These are phyloP conservation scores for Phalacrocorax pelagicus DNA, from an alignment of 2,113 vertebrate genomes.

Conservation along the genomic window DNA sequence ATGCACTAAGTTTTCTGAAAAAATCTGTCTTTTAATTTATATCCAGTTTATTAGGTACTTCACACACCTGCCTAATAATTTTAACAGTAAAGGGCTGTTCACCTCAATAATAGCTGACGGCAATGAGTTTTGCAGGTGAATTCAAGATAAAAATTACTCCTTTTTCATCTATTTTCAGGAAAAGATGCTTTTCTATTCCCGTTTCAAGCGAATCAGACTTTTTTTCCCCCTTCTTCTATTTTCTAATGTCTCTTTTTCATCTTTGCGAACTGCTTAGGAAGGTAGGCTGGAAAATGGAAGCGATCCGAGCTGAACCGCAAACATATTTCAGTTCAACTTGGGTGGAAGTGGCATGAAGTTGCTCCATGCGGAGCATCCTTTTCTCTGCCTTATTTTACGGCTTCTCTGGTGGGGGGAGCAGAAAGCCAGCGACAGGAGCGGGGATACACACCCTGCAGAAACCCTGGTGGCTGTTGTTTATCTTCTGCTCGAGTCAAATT, in stretches of 20 bases:
- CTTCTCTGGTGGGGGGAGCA: not conserved
- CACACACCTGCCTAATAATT: not conserved
- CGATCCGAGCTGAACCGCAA: not conserved
- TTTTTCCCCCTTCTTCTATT: not conserved
- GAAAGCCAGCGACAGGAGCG: fast-evolving
- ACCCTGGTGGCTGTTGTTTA: not conserved
- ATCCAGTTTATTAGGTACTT: not conserved
- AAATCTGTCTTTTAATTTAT: not conserved
- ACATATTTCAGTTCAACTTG: not conserved
- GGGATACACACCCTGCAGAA: not conserved
- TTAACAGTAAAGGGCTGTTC: not conserved
- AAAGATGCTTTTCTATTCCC: not conserved
- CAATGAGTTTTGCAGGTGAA: not conserved
- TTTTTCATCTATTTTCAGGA: not conserved
- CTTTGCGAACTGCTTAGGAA: not conserved
- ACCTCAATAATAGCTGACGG: not conserved
- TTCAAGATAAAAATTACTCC: constrained; percentile 1
- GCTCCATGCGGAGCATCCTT: not conserved
- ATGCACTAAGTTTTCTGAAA: not conserved
- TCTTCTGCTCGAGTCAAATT: not conserved
- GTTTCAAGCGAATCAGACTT: not conserved
- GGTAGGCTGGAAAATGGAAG: not conserved
- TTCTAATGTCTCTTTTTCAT: not conserved
- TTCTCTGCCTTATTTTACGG: not conserved
- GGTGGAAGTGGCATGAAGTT: not conserved